Evolutionary conservation across 2,888 invertebrate genomes (phyloP).

Genomic region (Apodemia zela): DNA sequence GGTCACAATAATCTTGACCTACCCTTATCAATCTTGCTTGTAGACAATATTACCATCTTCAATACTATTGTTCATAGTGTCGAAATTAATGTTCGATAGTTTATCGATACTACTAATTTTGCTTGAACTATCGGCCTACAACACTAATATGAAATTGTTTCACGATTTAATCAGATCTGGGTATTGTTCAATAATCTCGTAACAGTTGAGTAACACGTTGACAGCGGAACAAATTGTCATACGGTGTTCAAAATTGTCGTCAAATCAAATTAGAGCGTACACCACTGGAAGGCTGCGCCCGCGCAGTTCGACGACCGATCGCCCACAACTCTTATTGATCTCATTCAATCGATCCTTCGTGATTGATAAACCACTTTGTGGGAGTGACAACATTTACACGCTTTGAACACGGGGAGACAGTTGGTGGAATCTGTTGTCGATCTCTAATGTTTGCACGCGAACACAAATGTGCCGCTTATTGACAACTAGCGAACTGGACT

Average conservation of each 20-base stretch:
- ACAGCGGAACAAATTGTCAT: slow-evolving; percentile 49
- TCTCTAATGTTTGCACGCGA: slow-evolving; percentile 15
- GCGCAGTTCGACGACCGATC: slow-evolving; percentile 79
- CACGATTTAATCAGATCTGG: slow-evolving; percentile 2
- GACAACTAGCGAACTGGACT: slow-evolving; percentile 2
- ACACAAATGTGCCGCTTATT: background rate
- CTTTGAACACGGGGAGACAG: slow-evolving; percentile 11
- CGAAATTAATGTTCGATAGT: no score
- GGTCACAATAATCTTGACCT: no score
- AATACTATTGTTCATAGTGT: no score
- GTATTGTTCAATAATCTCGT: slow-evolving; percentile 35
- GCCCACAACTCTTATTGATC: slow-evolving; percentile 74
- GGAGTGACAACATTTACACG: slow-evolving; percentile 41
- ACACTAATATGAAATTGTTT: background rate
- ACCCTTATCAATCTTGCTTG: no score
- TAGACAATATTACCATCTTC: no score
- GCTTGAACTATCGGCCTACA: background rate
- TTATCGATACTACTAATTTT: no score
- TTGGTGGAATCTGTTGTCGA: background rate
- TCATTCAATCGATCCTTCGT: slow-evolving; percentile 72
- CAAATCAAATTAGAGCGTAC: slow-evolving; percentile 73
- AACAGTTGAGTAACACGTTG: slow-evolving; percentile 50
- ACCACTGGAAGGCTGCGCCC: slow-evolving; percentile 66
- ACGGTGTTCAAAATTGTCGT: slow-evolving; percentile 64
- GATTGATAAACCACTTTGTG: slow-evolving; percentile 65